These are phyloP conservation scores for Hypena proboscidalis DNA, from an alignment of 2,888 invertebrate species.

Conservation along the genomic window DNA sequence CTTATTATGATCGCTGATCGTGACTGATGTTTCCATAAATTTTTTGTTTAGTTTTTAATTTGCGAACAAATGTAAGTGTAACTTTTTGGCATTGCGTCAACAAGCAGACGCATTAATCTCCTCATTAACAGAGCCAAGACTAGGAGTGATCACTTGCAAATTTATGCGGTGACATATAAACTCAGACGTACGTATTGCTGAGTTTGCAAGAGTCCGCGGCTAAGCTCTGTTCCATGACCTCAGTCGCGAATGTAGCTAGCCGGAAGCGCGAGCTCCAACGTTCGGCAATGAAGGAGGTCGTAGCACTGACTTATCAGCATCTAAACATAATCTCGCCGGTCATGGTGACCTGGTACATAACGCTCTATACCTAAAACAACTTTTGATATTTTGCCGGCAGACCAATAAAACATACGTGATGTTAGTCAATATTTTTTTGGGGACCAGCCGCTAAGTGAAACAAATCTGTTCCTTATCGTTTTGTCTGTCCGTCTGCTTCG, in stretches of 20 bases:
- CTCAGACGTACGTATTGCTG: slow-evolving; percentile 32
- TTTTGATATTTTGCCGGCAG: slow-evolving; percentile 72
- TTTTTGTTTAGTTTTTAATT: neutral
- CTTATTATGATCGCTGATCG: too few species aligned
- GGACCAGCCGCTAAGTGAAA: slow-evolving; percentile 29
- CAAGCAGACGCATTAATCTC: too few species aligned
- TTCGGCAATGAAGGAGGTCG: slow-evolving; percentile 74
- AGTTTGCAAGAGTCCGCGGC: slow-evolving; percentile 38
- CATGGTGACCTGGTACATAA: slow-evolving; percentile 67
- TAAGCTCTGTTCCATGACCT: slow-evolving; percentile 37
- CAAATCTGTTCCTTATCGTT: slow-evolving; percentile 20
- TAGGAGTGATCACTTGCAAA: slow-evolving; percentile 31
- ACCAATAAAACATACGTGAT: slow-evolving; percentile 62
- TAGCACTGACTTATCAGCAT: slow-evolving; percentile 71
- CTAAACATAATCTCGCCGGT: slow-evolving; percentile 64
- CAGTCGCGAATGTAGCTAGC: slow-evolving; percentile 58
- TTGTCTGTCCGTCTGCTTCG: slow-evolving; percentile 8
- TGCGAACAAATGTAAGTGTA: too few species aligned
- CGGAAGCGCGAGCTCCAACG: slow-evolving; percentile 63
- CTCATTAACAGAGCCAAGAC: too few species aligned
- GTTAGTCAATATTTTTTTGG: slow-evolving; percentile 38
- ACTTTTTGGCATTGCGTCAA: too few species aligned
- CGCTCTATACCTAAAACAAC: slow-evolving; percentile 59
- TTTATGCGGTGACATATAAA: slow-evolving; percentile 46
- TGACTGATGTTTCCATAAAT: neutral